Evolutionary conservation across 1,140 invertebrate genomes (phyloP).

Genomic region (Eurosta solidaginis): DNA sequence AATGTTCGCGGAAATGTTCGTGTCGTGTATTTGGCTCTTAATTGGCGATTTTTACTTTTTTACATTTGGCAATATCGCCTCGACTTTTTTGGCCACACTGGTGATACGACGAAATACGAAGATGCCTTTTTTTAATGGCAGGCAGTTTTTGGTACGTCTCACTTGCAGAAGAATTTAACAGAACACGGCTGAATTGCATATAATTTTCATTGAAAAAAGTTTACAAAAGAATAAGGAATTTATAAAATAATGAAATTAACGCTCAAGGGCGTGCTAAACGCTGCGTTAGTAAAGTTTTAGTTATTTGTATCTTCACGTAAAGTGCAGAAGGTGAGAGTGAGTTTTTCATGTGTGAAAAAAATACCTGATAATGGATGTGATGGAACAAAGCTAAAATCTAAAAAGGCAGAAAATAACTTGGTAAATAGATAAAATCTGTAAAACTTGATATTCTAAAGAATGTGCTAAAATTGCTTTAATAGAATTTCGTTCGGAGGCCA

Average conservation of each 20-base stretch:
- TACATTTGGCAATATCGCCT: too few relatives aligned
- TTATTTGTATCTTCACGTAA: neutral
- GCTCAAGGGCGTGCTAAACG: neutral
- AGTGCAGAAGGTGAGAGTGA: conserved; percentile 14
- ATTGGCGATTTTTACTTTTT: too few relatives aligned
- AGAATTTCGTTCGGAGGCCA: neutral
- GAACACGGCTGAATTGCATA: neutral
- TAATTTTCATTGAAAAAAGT: neutral
- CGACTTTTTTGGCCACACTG: neutral
- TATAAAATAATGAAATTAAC: conserved; percentile 18
- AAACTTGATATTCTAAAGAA: neutral
- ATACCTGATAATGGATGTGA: neutral
- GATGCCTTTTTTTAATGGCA: conserved; percentile 19
- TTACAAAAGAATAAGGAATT: neutral
- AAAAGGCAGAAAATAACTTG: neutral
- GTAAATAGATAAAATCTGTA: neutral
- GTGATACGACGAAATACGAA: neutral
- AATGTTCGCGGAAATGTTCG: too few relatives aligned
- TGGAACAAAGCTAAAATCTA: neutral
- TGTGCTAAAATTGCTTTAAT: neutral
- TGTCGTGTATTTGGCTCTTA: too few relatives aligned
- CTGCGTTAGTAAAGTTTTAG: neutral
- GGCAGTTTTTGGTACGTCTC: conserved; percentile 18
- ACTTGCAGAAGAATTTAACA: conserved; percentile 13
- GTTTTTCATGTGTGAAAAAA: neutral